phyloP scores from a whole-genome alignment of 2,888 invertebrate species.

The Stictocephala bisonia region DNA sequence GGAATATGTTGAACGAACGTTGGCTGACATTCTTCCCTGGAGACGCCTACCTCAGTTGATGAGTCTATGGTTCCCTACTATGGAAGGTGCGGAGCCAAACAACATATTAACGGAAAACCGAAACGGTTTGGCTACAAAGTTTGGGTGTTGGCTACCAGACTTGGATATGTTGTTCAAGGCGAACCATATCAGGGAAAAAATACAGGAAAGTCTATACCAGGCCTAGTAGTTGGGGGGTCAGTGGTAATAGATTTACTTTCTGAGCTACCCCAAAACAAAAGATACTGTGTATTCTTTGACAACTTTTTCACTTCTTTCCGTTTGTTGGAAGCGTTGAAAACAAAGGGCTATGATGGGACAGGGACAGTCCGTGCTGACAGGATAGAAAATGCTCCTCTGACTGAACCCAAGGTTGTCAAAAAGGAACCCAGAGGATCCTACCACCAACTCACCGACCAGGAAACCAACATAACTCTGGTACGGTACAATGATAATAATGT shows the following conservation, averaged over 20 bases:
- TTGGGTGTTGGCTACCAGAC: slow-evolving; percentile 48
- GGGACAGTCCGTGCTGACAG: slow-evolving; percentile 19
- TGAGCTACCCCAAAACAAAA: slow-evolving; percentile 29
- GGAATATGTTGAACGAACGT: slow-evolving; percentile 48
- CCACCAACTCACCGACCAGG: slow-evolving; percentile 28
- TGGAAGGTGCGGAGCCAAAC: slow-evolving; percentile 51
- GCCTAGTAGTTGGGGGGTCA: slow-evolving; percentile 31
- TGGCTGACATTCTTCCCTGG: slow-evolving; percentile 48
- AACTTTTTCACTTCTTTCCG: slow-evolving; percentile 28
- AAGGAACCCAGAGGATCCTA: slow-evolving; percentile 27
- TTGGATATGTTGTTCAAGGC: slow-evolving; percentile 51
- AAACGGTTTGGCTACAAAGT: slow-evolving; percentile 51
- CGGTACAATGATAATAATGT: slow-evolving; percentile 27
- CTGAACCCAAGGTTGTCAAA: slow-evolving; percentile 16
- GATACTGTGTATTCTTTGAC: slow-evolving; percentile 24
- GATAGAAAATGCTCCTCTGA: slow-evolving; percentile 21
- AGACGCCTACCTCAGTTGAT: slow-evolving; percentile 47
- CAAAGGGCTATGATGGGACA: slow-evolving; percentile 20
- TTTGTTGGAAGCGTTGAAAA: slow-evolving; percentile 11
- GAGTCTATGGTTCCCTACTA: slow-evolving; percentile 54
- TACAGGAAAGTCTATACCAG: slow-evolving; percentile 9
- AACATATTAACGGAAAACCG: slow-evolving; percentile 51
- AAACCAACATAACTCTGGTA: slow-evolving; percentile 19
- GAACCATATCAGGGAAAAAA: slow-evolving; percentile 51
- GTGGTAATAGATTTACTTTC: slow-evolving; percentile 14